Evolutionary conservation across 2,888 invertebrate genomes (phyloP).

Genomic region (Peribatodes rhomboidaria): DNA sequence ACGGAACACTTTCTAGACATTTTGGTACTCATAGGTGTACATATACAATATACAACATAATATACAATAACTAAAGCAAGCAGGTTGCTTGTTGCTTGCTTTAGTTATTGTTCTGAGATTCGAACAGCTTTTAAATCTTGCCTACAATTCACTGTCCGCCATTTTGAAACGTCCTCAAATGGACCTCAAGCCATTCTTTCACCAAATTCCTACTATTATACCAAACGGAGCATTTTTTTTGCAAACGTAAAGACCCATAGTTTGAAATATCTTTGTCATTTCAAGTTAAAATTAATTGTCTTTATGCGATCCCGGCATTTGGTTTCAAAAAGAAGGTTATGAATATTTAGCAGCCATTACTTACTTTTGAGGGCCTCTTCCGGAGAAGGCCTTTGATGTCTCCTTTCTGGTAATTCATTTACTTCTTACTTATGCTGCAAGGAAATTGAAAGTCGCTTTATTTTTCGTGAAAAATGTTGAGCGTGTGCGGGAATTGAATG

Average conservation of each 20-base stretch:
- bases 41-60: too few relatives aligned
- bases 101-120: too few relatives aligned
- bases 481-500: slow-evolving; percentile 5
- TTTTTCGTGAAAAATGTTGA: slow-evolving; percentile 33
- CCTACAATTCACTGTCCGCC: too few relatives aligned
- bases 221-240: too few relatives aligned
- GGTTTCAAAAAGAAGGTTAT: slow-evolving; percentile 35
- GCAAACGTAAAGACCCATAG: background rate
- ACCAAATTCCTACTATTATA: too few relatives aligned
- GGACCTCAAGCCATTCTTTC: too few relatives aligned
- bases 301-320: slow-evolving; percentile 22
- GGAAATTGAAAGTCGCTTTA: slow-evolving; percentile 36
- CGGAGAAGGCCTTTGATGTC: slow-evolving; percentile 31
- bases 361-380: slow-evolving; percentile 30
- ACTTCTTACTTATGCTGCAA: slow-evolving; percentile 22
- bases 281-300: slow-evolving; percentile 12
- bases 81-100: too few relatives aligned
- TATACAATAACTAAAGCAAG: too few relatives aligned
- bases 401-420: slow-evolving; percentile 35
- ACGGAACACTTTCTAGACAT: too few relatives aligned
- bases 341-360: slow-evolving; percentile 40
- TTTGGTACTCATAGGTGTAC: too few relatives aligned
- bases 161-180: too few relatives aligned
- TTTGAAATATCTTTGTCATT: background rate
- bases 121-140: too few relatives aligned